Evolutionary conservation across 2,797 vertebrate genomes (phyloP), one percentile per base, ranked within the genome.

Genomic region (Rhynchotus rufescens): DNA sequence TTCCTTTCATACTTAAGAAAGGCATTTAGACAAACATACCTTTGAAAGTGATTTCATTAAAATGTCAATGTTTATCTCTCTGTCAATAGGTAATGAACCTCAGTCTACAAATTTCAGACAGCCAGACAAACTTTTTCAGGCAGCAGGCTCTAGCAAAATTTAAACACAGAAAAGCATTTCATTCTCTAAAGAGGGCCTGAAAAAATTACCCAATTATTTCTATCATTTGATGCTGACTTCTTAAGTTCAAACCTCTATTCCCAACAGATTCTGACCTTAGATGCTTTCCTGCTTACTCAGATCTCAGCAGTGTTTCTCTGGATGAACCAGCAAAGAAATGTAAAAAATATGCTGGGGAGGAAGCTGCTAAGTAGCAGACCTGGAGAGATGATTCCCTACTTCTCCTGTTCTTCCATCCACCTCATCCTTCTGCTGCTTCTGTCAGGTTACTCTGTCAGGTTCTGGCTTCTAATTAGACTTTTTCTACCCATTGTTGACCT

Each of bases 171-270:
- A 12, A 89, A 86, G 8, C 14, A 19, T 21, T 69, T 92, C 25
- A 86, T 80, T 91, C 82, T 72, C 68, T 76, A 60, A 92, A 80
- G 25, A 78, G 72, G 62, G 84, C 19, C 57, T 71, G 72, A 61
- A 89, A 51, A 93, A 95, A 84, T 54, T 62, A 38, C 28, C 61
- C 61, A 84, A 82, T 94, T 91, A 84, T 91, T 93, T 92, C 78
- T 68, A 94, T 88, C 9, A 89, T 59, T 73, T 89, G 49, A 92
- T 88, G 78, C 12, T 86, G 30, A 49, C 34, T 82, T 77, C 75
- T 74, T 67, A 88, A 36, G 40, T 84, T 57, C 51, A 82, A 84
- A 84, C 47, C 19, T 69, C 47, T 90, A 61, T 84, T 0, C 2
- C 15, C 59, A 54, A 28, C 54, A 30, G 25, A 74, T 94, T 91